These are phyloP conservation scores for Otis tarda DNA, from an alignment of 2,113 vertebrate species.

Conservation along the genomic window DNA sequence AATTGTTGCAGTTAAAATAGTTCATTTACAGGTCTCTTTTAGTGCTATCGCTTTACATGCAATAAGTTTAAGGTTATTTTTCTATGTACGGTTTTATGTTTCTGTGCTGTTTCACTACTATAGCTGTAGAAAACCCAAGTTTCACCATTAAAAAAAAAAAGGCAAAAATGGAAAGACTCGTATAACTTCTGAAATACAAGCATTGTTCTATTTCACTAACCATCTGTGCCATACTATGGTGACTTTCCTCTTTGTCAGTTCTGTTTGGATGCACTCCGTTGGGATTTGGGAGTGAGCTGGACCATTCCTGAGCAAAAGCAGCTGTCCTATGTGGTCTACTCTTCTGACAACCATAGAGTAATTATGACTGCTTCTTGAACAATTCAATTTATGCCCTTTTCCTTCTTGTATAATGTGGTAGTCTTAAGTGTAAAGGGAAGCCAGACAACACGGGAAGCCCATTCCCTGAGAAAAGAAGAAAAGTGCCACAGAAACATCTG, in stretches of 20 bases:
- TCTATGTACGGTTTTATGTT: accelerated
- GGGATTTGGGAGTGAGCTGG: not conserved
- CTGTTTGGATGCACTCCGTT: not conserved
- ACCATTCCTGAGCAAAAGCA: not conserved
- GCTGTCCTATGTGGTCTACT: not conserved
- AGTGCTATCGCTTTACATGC: not conserved
- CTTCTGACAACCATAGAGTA: not conserved
- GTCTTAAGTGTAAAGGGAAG: not conserved
- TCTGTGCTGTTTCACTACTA: not conserved
- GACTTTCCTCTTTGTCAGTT: not conserved
- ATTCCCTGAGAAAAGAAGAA: not conserved
- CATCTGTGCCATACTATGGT: accelerated
- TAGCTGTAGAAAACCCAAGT: not conserved
- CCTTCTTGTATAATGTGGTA: not conserved
- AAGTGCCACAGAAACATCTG: not conserved
- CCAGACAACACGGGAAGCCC: not conserved
- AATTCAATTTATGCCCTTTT: not conserved
- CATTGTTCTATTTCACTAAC: not conserved
- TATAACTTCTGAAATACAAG: not conserved
- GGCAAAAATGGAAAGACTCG: not conserved
- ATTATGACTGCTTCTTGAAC: not conserved
- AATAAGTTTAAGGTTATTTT: not conserved
- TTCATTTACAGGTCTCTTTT: not conserved
- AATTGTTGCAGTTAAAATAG: not conserved
- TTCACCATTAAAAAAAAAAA: not conserved